Evolutionary conservation across 2,797 vertebrate species (phyloP).

Genomic region (Hippopotamyrus pictus): DNA sequence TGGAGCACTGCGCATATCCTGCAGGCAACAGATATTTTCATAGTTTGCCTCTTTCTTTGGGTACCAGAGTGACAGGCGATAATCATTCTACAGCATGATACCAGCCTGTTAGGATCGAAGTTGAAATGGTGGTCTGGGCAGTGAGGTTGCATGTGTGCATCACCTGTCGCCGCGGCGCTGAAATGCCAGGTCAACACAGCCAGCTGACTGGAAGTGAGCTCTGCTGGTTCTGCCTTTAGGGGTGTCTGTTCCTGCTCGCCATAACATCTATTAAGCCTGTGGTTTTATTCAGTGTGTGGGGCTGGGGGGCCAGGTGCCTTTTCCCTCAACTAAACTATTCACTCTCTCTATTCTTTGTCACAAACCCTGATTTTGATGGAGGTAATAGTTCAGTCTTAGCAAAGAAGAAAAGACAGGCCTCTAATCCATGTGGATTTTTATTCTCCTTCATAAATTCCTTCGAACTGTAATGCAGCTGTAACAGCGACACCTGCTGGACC

Average conservation of each 20-base stretch:
- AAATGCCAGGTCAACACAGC: background rate
- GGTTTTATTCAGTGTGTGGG: background rate
- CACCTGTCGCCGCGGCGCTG: background rate
- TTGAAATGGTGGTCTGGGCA: background rate
- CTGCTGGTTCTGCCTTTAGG: background rate
- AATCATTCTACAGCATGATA: background rate
- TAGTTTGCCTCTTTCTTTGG: background rate
- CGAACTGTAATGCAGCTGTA: background rate
- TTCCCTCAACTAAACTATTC: background rate
- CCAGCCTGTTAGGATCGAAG: background rate
- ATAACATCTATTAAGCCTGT: background rate
- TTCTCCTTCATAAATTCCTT: background rate
- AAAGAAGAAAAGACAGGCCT: background rate
- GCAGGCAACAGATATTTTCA: background rate
- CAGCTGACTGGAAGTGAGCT: background rate
- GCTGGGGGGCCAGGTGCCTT: background rate
- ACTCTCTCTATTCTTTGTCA: background rate
- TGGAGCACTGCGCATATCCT: background rate
- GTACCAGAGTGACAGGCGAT: background rate
- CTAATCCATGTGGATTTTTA: background rate
- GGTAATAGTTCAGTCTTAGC: background rate
- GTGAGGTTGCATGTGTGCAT: background rate
- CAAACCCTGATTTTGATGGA: background rate
- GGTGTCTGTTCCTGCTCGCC: background rate
- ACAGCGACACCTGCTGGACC: constrained; percentile 14